phyloP scores from a whole-genome alignment of 2,797 vertebrate genomes.

The Pteronotus mesoamericanus region DNA sequence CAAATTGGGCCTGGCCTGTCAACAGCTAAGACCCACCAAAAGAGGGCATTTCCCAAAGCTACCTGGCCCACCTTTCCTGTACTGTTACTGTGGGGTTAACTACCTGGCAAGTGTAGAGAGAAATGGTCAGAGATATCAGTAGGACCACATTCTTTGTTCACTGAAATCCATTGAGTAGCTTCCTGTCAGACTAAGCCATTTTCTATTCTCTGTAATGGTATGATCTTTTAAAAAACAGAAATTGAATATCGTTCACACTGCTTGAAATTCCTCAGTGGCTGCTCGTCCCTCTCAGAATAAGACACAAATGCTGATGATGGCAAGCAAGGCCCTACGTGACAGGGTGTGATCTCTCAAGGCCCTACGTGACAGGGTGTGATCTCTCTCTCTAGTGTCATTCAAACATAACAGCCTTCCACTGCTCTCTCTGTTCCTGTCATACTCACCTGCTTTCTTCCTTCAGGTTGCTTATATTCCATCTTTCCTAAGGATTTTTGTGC shows the following conservation, averaged over 20 bases:
- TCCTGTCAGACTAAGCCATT: neutral
- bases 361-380: neutral
- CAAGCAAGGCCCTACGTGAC: neutral
- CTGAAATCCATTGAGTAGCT: neutral
- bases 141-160: neutral
- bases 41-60: neutral
- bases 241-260: neutral
- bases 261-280: neutral
- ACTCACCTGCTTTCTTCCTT: neutral
- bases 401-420: neutral
- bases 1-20: neutral
- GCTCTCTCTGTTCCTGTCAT: neutral
- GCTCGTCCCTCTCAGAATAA: neutral
- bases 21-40: neutral
- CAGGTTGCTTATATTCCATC: neutral
- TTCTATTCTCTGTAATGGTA: neutral
- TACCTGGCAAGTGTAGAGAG: neutral
- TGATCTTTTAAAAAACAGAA: neutral
- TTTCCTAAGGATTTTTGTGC: neutral
- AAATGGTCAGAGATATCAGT: neutral
- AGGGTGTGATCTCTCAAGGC: neutral
- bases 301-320: neutral
- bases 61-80: neutral
- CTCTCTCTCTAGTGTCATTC: neutral
- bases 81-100: neutral